Base-by-base conservation (phyloP, 2,797 vertebrate species). In the Tokudaia tokunoshimensis region DNA sequence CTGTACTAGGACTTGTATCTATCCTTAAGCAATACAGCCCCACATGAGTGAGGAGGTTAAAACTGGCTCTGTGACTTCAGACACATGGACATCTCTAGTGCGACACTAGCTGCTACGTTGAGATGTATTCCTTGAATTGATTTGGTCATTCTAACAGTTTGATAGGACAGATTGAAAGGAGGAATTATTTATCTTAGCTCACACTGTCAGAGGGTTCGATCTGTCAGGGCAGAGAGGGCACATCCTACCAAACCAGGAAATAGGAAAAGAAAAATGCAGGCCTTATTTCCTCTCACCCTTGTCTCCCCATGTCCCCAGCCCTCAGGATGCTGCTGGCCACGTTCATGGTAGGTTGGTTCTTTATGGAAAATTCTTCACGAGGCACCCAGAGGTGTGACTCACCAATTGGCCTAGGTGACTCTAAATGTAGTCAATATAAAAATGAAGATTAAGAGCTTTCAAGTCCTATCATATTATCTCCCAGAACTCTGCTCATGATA, bases 11-110 rank as follows among this genome's bases (percentile, higher is more conserved):
- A 67, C 14, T 37, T n/a, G 50, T 47, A 47, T 9, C 52, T 0
- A 15, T n/a, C 22, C 26, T 61, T 26, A 41, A 7, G 2, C 57
- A 50, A 22, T 0, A 37, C 8, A 44, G 50, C 47, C 10, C 7
- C n/a, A 3, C 50, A 17, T 1, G 31, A 26, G 12, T 4, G 41
- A 19, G 7, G 44, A 70, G 24, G 37, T 22, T 47, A 19, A 52
- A 14, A 1, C 1, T 37, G 37, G 52, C 55, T 88, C 61, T 44
- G 1, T 5, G 7, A 76, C 50, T 55, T 20, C 57, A 92, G 26
- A 59, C 0, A 37, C 0, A 0, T 3, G 5, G 57, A 50, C 81
- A 24, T 2, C 24, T 41, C 22, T 47, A 1, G 14, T 22, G 13
- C 24, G 50, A 15, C 44, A 44, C 8, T 24, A 17, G 26, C 4